A percentile compares a stretch with the other conserved stretches of the same genome.
Evolutionary conservation across 2,797 vertebrate genomes (phyloP).

Genomic region (Prunella strophiata): DNA sequence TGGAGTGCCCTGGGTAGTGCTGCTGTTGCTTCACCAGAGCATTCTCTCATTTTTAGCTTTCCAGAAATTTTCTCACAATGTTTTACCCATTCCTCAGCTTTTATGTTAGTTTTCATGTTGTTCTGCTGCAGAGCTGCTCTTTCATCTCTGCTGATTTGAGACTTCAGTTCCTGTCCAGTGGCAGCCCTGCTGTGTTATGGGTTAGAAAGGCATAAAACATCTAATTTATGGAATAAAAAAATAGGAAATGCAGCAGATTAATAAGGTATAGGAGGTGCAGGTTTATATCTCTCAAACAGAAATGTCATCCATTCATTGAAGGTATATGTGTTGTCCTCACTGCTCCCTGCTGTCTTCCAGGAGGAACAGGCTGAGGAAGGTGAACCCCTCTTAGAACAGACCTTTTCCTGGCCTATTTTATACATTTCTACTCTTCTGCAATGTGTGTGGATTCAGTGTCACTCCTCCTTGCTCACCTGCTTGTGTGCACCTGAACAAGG

Average conservation of each 20-base stretch:
- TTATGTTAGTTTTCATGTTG: not conserved
- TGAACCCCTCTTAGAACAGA: not conserved
- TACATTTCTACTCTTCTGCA: not conserved
- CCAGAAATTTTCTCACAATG: not conserved
- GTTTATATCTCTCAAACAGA: not conserved
- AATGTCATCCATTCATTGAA: not conserved
- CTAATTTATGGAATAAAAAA: not conserved
- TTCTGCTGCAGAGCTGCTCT: not conserved
- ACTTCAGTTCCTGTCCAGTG: not conserved
- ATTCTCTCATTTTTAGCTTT: not conserved
- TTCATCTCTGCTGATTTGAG: not conserved
- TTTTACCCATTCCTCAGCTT: not conserved
- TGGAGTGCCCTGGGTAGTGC: not conserved
- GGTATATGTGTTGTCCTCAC: not conserved
- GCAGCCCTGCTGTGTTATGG: not conserved
- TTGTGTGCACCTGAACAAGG: not conserved
- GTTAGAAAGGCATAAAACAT: not conserved
- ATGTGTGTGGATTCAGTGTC: not conserved
- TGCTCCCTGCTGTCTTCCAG: not conserved
- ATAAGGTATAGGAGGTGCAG: not conserved
- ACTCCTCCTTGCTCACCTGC: not conserved
- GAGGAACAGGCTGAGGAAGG: not conserved
- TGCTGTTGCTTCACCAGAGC: not conserved
- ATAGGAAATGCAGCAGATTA: not conserved
- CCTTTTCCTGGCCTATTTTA: not conserved